Conservation (phyloP, 2,113 vertebrate genomes). For the Sardina pilchardus region DNA sequence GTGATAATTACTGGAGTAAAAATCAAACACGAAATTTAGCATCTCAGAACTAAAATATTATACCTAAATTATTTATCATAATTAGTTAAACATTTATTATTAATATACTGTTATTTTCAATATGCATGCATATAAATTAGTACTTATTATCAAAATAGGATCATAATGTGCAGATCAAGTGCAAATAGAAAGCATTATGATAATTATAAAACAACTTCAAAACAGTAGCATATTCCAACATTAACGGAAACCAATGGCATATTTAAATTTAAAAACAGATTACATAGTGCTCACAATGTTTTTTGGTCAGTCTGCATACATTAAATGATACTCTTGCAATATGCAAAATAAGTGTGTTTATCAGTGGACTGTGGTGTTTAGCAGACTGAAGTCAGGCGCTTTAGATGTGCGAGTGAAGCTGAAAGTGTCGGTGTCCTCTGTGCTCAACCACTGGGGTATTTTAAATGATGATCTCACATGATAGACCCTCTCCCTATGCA, state of each 20-base stretch:
- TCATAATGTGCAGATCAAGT: not conserved
- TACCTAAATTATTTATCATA: not conserved
- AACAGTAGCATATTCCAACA: not conserved
- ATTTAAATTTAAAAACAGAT: not conserved
- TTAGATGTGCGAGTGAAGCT: not conserved
- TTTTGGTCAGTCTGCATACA: not conserved
- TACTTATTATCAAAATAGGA: not conserved
- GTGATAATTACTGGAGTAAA: not conserved
- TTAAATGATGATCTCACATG: slow-evolving; percentile 6
- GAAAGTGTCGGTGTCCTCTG: not conserved
- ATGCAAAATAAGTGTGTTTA: not conserved
- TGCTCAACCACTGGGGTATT: not conserved
- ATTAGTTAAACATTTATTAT: not conserved
- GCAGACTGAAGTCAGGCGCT: not conserved
- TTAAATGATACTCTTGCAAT: not conserved
- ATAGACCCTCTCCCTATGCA: not conserved
- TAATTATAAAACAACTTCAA: not conserved
- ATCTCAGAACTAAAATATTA: not conserved
- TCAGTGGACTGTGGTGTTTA: not conserved
- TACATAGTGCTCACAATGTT: not conserved
- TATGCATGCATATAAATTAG: not conserved
- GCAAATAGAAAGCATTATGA: not conserved
- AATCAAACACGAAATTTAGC: not conserved
- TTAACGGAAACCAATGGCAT: not conserved
- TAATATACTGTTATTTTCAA: not conserved